Conservation (phyloP, 64 coral and sea anemone genomes). For the Actinia equina region DNA sequence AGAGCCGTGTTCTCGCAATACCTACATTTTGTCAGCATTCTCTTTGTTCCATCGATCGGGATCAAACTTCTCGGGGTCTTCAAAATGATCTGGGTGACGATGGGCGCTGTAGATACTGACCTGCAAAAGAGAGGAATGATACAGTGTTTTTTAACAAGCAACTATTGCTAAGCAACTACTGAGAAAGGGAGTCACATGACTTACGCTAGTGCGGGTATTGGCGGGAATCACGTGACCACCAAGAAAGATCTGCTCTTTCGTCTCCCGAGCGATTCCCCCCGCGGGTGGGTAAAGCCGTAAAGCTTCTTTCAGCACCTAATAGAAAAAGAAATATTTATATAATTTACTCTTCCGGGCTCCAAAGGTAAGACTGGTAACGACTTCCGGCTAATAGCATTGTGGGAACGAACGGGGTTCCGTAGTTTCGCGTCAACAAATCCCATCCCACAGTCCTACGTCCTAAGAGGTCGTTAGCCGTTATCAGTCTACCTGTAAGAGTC, state of each 20-base stretch:
- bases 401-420: no score
- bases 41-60: slow-evolving; percentile 52
- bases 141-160: not conserved
- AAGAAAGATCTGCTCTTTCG: not conserved
- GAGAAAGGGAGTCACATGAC: not conserved
- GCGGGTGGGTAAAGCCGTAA: slow-evolving; percentile 8
- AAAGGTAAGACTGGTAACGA: not conserved
- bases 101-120: slow-evolving; percentile 5
- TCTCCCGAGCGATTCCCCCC: not conserved
- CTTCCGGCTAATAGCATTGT: no score
- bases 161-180: not conserved
- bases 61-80: slow-evolving; percentile 54
- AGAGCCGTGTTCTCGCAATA: no score
- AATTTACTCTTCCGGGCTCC: not conserved
- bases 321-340: not conserved
- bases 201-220: not conserved
- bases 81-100: slow-evolving; percentile 31
- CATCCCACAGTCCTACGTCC: not conserved
- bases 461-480: no score
- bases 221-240: slow-evolving; percentile 19
- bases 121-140: not conserved
- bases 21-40: slow-evolving; percentile 20
- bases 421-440: not conserved
- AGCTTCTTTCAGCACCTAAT: slow-evolving; percentile 18
- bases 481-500: no score